These are phyloP conservation scores for Dascyllus trimaculatus DNA, from an alignment of 2,113 vertebrate genomes.

Conservation along the genomic window DNA sequence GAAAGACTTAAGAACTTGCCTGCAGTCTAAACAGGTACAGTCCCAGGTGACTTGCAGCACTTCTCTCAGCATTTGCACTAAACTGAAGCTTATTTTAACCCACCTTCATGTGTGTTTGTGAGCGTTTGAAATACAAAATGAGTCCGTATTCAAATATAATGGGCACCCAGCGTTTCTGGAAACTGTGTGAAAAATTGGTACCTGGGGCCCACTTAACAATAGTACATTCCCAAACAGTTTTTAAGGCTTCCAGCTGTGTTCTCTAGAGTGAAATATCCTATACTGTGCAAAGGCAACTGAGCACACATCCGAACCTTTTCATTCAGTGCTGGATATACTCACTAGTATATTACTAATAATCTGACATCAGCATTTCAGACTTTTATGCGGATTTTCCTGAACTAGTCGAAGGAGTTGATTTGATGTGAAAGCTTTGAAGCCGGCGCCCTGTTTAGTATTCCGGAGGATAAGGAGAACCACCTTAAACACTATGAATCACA, in stretches of 20 bases:
- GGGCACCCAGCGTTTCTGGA: slow-evolving; percentile 12
- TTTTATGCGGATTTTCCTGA: background rate
- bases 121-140: slow-evolving; percentile 25
- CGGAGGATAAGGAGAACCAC: background rate
- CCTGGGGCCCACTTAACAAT: slow-evolving; percentile 4
- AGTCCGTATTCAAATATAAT: slow-evolving; percentile 32
- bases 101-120: background rate
- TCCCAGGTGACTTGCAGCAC: background rate
- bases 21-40: background rate
- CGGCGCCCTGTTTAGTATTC: background rate
- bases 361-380: background rate
- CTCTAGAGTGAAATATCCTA: background rate
- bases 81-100: slow-evolving; percentile 1
- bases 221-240: slow-evolving; percentile 34
- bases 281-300: slow-evolving; percentile 4
- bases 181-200: slow-evolving; percentile 6
- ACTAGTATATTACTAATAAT: slow-evolving; percentile 18
- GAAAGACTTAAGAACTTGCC: background rate
- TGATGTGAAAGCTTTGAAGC: slow-evolving; percentile 10
- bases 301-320: background rate
- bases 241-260: slow-evolving; percentile 35
- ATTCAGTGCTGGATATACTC: background rate
- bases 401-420: background rate
- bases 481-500: background rate
- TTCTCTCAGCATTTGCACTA: slow-evolving; percentile 5